Percentiles rank a stretch among this genome's conserved stretches.
These are phyloP conservation scores for Salvelinus sp. DNA, from an alignment of 2,113 vertebrate genomes.

Conservation along the genomic window DNA sequence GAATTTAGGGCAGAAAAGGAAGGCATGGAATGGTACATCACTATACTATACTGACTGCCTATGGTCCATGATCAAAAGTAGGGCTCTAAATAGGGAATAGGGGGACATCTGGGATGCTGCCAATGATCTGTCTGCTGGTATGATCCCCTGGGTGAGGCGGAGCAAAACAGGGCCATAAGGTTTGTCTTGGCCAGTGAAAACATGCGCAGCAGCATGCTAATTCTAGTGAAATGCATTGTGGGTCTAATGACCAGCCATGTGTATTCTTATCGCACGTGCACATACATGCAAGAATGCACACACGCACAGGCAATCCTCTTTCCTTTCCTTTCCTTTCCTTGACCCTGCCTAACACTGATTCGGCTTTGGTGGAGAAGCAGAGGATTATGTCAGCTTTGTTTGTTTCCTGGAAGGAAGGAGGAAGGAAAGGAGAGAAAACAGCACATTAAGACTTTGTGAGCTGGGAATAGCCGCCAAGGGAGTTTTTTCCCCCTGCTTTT, in stretches of 20 bases:
- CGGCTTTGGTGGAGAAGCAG: slow-evolving; percentile 44
- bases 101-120: too few species aligned
- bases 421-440: slow-evolving; percentile 18
- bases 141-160: background rate
- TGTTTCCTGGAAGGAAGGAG: slow-evolving; percentile 35
- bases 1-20: slow-evolving; percentile 31
- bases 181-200: slow-evolving; percentile 30
- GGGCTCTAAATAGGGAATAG: too few species aligned
- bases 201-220: slow-evolving; percentile 28
- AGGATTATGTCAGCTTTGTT: slow-evolving; percentile 62
- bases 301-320: too few species aligned
- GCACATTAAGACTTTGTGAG: slow-evolving; percentile 17
- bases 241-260: slow-evolving; percentile 51
- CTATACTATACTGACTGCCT: too few species aligned
- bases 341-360: slow-evolving; percentile 46
- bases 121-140: too few species aligned
- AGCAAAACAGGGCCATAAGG: slow-evolving; percentile 37
- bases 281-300: too few species aligned
- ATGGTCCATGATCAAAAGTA: too few species aligned
- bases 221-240: slow-evolving; percentile 35
- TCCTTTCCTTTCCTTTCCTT: slow-evolving; percentile 21
- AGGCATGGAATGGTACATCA: slow-evolving; percentile 10
- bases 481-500: background rate
- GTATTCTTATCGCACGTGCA: slow-evolving; percentile 22
- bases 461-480: background rate